Percentiles rank a stretch among this genome's conserved stretches.
phyloP scores from a whole-genome alignment of 2,888 invertebrate species.

The Drosophila nigricruria region DNA sequence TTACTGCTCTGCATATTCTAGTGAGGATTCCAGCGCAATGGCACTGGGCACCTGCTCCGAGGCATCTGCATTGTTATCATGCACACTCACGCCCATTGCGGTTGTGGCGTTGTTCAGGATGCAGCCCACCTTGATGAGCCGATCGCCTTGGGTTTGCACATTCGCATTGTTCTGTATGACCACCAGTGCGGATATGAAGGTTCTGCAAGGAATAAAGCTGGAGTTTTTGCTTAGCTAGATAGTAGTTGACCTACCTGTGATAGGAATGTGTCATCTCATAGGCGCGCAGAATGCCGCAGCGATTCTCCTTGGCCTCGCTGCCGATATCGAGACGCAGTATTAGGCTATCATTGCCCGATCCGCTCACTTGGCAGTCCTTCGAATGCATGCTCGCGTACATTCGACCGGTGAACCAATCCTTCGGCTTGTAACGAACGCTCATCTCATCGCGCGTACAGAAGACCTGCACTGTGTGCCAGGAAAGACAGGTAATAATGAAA shows the following conservation, averaged over 20 bases:
- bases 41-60: conserved; percentile 85
- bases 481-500: background rate
- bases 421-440: conserved; percentile 89
- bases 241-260: conserved; percentile 70
- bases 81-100: conserved; percentile 32
- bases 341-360: conserved; percentile 85
- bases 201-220: conserved; percentile 86
- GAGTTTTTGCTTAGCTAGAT: background rate
- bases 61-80: conserved; percentile 63
- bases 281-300: conserved; percentile 84
- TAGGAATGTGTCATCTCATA: conserved; percentile 83
- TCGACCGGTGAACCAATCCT: conserved; percentile 89
- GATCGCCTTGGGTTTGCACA: conserved; percentile 93
- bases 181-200: conserved; percentile 90
- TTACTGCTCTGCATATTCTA: conserved; percentile 87
- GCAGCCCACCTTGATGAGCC: conserved; percentile 92
- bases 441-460: conserved; percentile 90
- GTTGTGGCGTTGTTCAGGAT: conserved; percentile 87
- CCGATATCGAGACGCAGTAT: conserved; percentile 82
- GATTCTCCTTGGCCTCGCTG: conserved; percentile 83
- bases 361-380: conserved; percentile 89
- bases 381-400: conserved; percentile 93
- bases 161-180: conserved; percentile 94
- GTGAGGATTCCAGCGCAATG: conserved; percentile 87
- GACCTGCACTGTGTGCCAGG: conserved; percentile 88